Evolutionary conservation across 2,888 invertebrate genomes (phyloP).

Genomic region (Tetanocera ferruginea): DNA sequence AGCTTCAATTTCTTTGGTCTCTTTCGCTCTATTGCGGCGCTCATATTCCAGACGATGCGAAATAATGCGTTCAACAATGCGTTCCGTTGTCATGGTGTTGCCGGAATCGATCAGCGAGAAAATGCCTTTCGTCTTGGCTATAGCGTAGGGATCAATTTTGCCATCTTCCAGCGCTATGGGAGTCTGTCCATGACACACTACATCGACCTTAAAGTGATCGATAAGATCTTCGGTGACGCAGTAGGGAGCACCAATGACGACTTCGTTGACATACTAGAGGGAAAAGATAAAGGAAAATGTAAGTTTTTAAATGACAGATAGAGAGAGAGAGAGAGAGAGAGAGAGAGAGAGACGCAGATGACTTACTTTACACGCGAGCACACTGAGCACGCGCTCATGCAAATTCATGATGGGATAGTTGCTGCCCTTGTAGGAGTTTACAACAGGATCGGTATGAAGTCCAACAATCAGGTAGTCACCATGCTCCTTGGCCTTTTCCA

Average conservation of each 20-base stretch:
- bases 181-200: slow-evolving; percentile 92
- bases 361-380: slow-evolving; percentile 92
- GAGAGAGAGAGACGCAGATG: not conserved
- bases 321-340: no score
- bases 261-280: slow-evolving; percentile 93
- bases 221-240: slow-evolving; percentile 91
- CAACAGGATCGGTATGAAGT: slow-evolving; percentile 93
- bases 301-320: not conserved
- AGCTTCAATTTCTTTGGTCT: slow-evolving; percentile 85
- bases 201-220: slow-evolving; percentile 93
- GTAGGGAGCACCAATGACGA: slow-evolving; percentile 98
- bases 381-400: slow-evolving; percentile 96
- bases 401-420: slow-evolving; percentile 99
- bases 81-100: slow-evolving; percentile 94
- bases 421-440: slow-evolving; percentile 90
- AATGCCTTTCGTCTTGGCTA: slow-evolving; percentile 85
- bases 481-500: slow-evolving; percentile 87
- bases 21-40: slow-evolving; percentile 89
- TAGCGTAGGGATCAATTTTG: slow-evolving; percentile 87
- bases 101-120: slow-evolving; percentile 73
- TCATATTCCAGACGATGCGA: slow-evolving; percentile 91
- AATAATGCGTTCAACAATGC: slow-evolving; percentile 96
- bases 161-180: slow-evolving; percentile 82
- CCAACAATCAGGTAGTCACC: slow-evolving; percentile 98
- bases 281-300: not conserved